Evolutionary conservation across 2,888 invertebrate genomes (phyloP), one percentile per base, ranked within the genome.

Genomic region (Eristalis tenax): DNA sequence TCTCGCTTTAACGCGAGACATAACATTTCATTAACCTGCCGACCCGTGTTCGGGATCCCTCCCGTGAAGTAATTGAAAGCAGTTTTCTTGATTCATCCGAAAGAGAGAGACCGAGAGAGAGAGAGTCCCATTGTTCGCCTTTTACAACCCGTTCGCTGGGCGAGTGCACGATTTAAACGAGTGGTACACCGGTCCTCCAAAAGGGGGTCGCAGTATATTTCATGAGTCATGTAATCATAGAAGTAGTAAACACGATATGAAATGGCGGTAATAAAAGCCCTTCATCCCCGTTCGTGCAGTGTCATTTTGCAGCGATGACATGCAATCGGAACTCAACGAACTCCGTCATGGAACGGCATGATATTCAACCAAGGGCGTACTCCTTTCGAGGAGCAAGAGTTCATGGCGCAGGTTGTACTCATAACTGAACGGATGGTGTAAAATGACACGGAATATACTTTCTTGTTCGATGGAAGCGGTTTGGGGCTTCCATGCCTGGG

Each of bases 171-270:
- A 8, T 50, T 50, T 50, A 50, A 50, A 18, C 50, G 50, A 50
- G 5, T 8, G 18, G 2, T 18, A 18, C 50, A 18, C 50, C 50
- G 32, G 32, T 50, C 13, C 5, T 6, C 50, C n/a, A 32, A 10
- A 15, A 43, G 5, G 50, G 26, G 50, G 35, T n/a, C 56, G 22
- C 15, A 50, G 6, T 50, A 11, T 22, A 64, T 56, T 74, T 56
- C 65, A 74, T 74, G 65, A 74, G 23, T 74, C 74, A 26, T 74
- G 74, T 74, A 74, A 74, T 74, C 65, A 65, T 65, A 57, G 74
- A 65, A 26, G 64, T 38, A 35, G 65, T 65, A 74, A 74, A 74
- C 64, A 56, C 35, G 56, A 74, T 75, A 38, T 18, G 73, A 73
- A 63, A 63, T 73, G 43, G 63, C 50, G 26, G 28, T 63, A 28